Percentiles rank a stretch among this genome's conserved stretches.
Evolutionary conservation across 2,113 vertebrate genomes (phyloP).

Genomic region (Empidonax alnorum): DNA sequence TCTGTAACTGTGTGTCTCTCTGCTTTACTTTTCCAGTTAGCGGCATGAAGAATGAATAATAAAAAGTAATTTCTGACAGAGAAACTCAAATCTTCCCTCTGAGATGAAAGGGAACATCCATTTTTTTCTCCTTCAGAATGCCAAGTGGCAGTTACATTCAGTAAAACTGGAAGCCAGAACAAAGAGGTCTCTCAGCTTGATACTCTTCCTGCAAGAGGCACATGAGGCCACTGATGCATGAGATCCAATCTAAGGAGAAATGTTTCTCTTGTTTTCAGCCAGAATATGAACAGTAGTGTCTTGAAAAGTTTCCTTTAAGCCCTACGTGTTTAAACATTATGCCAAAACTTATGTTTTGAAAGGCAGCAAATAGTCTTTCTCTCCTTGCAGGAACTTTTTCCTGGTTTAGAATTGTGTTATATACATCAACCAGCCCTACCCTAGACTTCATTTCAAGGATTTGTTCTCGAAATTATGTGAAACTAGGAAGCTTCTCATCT

Average conservation of each 20-base stretch:
- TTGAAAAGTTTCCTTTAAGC: neutral
- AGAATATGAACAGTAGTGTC: neutral
- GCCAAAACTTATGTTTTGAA: neutral
- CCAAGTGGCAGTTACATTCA: neutral
- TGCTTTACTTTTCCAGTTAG: neutral
- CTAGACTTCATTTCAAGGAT: neutral
- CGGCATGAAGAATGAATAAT: neutral
- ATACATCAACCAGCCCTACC: neutral
- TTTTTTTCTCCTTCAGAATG: neutral
- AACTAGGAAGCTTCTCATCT: neutral
- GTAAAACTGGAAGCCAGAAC: slow-evolving; percentile 43
- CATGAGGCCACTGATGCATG: slow-evolving; percentile 20
- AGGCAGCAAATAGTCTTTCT: neutral
- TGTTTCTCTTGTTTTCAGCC: slow-evolving; percentile 23
- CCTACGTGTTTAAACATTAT: neutral
- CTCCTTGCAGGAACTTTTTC: neutral
- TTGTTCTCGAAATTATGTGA: neutral
- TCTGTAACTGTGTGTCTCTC: neutral
- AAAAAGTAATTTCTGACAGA: neutral
- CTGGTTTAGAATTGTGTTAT: neutral
- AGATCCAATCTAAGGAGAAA: slow-evolving; percentile 12
- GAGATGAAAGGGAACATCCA: neutral
- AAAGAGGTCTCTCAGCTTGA: slow-evolving; percentile 27
- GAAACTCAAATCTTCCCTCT: neutral
- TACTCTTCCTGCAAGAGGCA: slow-evolving; percentile 44